Base-by-base conservation (phyloP, 1,140 invertebrate genomes). In the Aphidius ervi region DNA sequence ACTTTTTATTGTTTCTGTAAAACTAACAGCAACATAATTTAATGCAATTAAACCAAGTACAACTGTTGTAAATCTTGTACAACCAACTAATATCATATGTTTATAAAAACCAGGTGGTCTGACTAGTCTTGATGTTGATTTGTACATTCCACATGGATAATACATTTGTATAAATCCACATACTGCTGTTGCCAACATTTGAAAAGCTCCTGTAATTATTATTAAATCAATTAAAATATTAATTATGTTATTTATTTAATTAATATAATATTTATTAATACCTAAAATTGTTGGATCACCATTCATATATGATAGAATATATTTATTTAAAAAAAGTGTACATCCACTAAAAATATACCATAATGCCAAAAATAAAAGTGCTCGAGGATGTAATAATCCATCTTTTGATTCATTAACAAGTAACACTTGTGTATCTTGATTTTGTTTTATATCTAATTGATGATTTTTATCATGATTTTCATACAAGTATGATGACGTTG, bases 1-100 rank as follows among this genome's bases (percentile, higher is more conserved):
- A 78, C 89, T 91, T 77, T 93, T 93, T 16, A 93, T 89, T 20
- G 91, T 93, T 77, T 93, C 91, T 43, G 90, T 92, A 77, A 93
- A 93, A 75, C 89, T 92, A 37, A 93, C 90, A 57, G 91, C 88
- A 56, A 93, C 89, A 80, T 88, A 92, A 81, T 92, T 91, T 45
- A 93, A 80, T 7, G 91, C 88, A 46, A 92, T 82, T 63, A 93
- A 76, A 59, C 91, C 91, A 71, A 88, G 74, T 56, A 92, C 81
- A 49, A 92, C 88, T 3, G 89, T 91, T 46, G 85, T 83, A 78
- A 91, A 92, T 70, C 89, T 86, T 65, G 88, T 88, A 63, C 86
- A 86, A 23, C 90, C 90, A 23, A 92, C 88, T 50, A 92, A 74
- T 56, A 87, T 77, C 88, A 92, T 92, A 67, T 90, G 90, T 58